Conservation (phyloP, 1,140 invertebrate species). For the Wasmannia auropunctata region DNA sequence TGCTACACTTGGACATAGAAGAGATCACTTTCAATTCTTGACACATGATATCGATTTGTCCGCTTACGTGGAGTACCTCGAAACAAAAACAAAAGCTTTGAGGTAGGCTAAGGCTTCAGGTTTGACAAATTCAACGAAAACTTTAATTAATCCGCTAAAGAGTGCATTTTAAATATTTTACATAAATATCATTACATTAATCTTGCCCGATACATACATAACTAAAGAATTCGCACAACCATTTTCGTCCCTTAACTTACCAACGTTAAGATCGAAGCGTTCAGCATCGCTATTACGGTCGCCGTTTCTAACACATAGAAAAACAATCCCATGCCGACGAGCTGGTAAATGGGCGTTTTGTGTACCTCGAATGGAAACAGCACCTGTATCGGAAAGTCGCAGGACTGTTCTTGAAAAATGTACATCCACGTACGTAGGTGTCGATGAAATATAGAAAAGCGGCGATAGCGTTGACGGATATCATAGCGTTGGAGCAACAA, state of each 20-base stretch:
- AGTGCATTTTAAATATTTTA: no score
- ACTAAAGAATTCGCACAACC: neutral
- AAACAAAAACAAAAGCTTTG: no score
- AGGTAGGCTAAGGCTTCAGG: neutral
- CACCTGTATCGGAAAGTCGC: conserved; percentile 42
- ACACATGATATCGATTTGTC: conserved; percentile 58
- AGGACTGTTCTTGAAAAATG: neutral
- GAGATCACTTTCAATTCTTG: conserved; percentile 20
- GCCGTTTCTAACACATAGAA: conserved; percentile 30
- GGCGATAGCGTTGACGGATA: neutral
- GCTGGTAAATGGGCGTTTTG: conserved; percentile 31
- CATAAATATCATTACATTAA: neutral
- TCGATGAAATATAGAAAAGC: conserved; percentile 26
- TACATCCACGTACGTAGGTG: neutral
- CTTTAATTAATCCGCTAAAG: no score
- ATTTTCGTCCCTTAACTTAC: conserved; percentile 46
- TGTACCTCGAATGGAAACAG: conserved; percentile 32
- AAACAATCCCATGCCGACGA: conserved; percentile 29
- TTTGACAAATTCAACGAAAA: neutral
- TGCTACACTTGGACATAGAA: neutral
- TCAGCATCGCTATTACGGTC: conserved; percentile 42
- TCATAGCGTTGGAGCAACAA: conserved; percentile 27
- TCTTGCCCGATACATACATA: neutral
- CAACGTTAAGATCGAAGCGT: conserved; percentile 39
- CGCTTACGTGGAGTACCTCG: conserved; percentile 53